These are phyloP conservation scores for Strigamia crassipes DNA, from an alignment of 2,888 invertebrate genomes.

Conservation along the genomic window DNA sequence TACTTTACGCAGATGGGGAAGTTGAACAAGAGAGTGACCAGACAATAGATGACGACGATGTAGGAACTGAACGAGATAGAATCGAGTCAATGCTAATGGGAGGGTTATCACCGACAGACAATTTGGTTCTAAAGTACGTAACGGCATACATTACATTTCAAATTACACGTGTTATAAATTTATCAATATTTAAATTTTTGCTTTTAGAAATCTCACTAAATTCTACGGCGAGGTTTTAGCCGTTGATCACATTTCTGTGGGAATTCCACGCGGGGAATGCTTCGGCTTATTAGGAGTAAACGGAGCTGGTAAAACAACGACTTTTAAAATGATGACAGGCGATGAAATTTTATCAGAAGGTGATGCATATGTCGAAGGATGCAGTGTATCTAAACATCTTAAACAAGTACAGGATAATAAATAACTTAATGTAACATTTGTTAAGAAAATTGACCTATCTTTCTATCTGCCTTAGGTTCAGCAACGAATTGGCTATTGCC, in stretches of 20 bases:
- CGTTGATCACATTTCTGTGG: conserved; percentile 75
- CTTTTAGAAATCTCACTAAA: conserved; percentile 61
- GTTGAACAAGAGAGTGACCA: conserved; percentile 26
- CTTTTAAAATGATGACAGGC: conserved; percentile 73
- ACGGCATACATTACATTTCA: not conserved
- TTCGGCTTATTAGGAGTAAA: conserved; percentile 83
- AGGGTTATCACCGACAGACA: conserved; percentile 53
- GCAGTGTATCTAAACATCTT: conserved; percentile 49
- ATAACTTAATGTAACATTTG: not conserved
- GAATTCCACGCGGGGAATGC: conserved; percentile 74
- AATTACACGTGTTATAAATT: not conserved
- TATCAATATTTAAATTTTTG: not conserved
- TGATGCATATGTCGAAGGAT: conserved; percentile 57
- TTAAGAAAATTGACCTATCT: not conserved
- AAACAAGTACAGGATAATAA: conserved; percentile 51
- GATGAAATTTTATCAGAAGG: conserved; percentile 60
- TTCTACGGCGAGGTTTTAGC: conserved; percentile 75
- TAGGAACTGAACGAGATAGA: conserved; percentile 52
- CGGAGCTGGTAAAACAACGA: conserved; percentile 85
- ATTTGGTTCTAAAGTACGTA: conserved; percentile 55
- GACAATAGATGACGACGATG: conserved; percentile 53
- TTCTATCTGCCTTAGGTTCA: conserved; percentile 53
- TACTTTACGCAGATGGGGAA: not conserved
- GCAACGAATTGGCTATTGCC: conserved; percentile 69
- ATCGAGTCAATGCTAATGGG: conserved; percentile 55